Base-by-base conservation (phyloP, 2,797 vertebrate species). In the Molossus alvarezi region DNA sequence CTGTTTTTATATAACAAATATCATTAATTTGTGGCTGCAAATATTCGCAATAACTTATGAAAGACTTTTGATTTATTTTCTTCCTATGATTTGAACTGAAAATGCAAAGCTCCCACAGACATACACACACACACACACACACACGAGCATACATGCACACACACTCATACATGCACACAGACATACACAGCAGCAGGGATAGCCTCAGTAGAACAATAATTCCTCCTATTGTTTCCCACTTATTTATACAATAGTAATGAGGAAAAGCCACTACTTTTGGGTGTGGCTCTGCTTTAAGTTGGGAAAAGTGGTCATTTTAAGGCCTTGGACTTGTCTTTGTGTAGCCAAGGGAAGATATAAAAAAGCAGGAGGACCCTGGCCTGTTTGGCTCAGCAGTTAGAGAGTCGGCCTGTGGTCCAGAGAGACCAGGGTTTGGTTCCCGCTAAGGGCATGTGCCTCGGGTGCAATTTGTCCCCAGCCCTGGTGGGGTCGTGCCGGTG, bases 11-110 rank as follows among this genome's bases (percentile, higher is more conserved):
- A 57, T 33, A 82, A 96, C 13, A 3, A 84, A 67, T 60, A 67
- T 12, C 1, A 80, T 62, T 81, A 29, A 92, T 88, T 83, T 69
- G 1, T 18, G 33, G 23, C 2, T 91, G 27, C 89, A 82, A 88
- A 71, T 60, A 76, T 60, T 91, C 90, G 1, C 12, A 71, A 77
- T 92, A 60, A 48, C 77, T 81, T 77, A 55, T 79, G 33, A 90
- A 84, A 64, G 6, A 87, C 29, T 65, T 93, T 95, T 51, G n/a
- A 89, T 60, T 88, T 90, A 83, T 92, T 84, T 91, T 83, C 71
- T 58, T 71, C 4, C 25, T 86, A 7, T 79, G 55, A 75, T 60
- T 23, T 9, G 90, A 64, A 92, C 15, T 75, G 51, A 91, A 82
- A 86, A 73, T 73, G 10, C 41, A 37, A 93, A 90, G 4, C 2